Conservation (phyloP, 1,140 invertebrate species). For the Phthorimaea operculella region DNA sequence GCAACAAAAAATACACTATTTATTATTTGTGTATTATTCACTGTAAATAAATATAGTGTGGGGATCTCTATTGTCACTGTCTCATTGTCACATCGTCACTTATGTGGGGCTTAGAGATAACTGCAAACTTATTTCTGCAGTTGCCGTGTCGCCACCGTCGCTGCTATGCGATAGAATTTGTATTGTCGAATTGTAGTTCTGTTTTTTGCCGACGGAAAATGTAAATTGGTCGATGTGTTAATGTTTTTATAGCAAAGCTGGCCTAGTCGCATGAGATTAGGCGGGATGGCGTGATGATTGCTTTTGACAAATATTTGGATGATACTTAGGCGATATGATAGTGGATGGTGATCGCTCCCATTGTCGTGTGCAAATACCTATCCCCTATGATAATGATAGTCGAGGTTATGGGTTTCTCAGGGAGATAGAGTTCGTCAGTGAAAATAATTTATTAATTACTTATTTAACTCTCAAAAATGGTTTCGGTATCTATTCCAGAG, state of each 20-base stretch:
- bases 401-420: neutral
- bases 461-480: too few relatives aligned
- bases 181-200: too few relatives aligned
- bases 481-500: too few relatives aligned
- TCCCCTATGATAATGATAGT: conserved; percentile 4
- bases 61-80: conserved; percentile 39
- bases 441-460: too few relatives aligned
- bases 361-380: conserved; percentile 17
- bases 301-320: conserved; percentile 46
- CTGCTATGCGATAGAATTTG: too few relatives aligned
- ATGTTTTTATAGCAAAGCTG: conserved; percentile 27
- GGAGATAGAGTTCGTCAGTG: neutral
- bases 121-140: too few relatives aligned
- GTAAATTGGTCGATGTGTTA: conserved; percentile 2
- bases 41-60: conserved; percentile 44
- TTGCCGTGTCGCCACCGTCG: too few relatives aligned
- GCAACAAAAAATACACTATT: conserved; percentile 39
- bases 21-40: conserved; percentile 52
- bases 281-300: conserved; percentile 32
- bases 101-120: conserved; percentile 23
- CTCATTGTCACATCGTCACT: conserved; percentile 31
- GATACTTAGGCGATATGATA: conserved; percentile 27
- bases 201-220: too few relatives aligned
- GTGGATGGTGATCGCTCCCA: conserved; percentile 37
- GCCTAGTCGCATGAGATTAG: conserved; percentile 44